Base-by-base conservation (phyloP, 2,113 vertebrate genomes). In the Carassius carassius region DNA sequence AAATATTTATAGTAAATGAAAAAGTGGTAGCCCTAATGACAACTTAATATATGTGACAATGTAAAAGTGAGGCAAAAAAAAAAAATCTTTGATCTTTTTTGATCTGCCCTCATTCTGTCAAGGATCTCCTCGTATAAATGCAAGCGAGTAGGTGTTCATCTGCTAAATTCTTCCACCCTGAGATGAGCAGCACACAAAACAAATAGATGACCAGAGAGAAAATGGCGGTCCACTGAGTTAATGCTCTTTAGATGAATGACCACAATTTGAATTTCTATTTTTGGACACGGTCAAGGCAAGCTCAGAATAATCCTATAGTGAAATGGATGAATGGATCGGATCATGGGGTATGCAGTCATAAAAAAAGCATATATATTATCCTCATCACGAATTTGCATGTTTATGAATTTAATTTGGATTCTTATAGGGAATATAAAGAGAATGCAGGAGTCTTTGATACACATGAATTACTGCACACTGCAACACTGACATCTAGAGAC, bases 401-500 rank as follows among this genome's bases (percentile, higher is more conserved):
- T 67, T 69, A 81, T 69, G 2, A 32, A 7, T 19, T 69, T 4
- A 3, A 67, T 69, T 51, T 51, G 23, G 11, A 54, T 65, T 51
- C 17, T 21, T 51, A 35, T 21, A 32, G 9, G 44, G 23, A 49
- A 67, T 81, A 3, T 81, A 47, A 32, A 32, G 58, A 44, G n/a
- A 49, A 76, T 9, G 49, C 4, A 49, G 44, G 16, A 67, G 62
- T 13, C 78, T 81, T 63, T 80, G 37, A 49, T 80, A 2, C 17
- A 13, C 14, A 13, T 67, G 60, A 25, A 29, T 62, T 44, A 9
- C 25, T 41, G 51, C 13, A 73, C 6, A 62, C 41, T 32, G 74
- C 70, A 85, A 85, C 80, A 83, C 87, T 88, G 87, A 75, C 87
- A 82, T 73, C 87, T 76, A 41, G 69, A 75, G 87, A 82, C 14